A percentile compares a stretch with the other conserved stretches of the same genome.
These are phyloP conservation scores for Melanaphis sacchari DNA, from an alignment of 1,140 invertebrate genomes.

Conservation along the genomic window DNA sequence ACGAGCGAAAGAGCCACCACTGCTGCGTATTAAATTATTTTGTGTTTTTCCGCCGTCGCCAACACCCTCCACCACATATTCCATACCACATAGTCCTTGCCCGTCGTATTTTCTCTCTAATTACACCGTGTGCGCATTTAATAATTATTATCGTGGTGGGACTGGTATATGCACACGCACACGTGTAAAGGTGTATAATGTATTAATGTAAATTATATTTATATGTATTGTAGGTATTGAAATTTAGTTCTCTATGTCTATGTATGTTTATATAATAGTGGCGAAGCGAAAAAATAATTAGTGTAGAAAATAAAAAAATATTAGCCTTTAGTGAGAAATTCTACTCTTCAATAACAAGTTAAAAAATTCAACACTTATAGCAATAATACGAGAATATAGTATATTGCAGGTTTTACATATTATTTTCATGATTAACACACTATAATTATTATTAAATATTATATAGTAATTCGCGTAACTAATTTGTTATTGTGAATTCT, in stretches of 20 bases:
- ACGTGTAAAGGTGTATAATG: not conserved
- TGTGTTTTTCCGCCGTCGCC: slow-evolving; percentile 36
- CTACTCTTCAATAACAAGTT: no score
- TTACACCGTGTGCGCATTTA: slow-evolving; percentile 31
- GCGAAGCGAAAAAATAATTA: not conserved
- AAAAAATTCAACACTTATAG: no score
- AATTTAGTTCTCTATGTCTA: not conserved
- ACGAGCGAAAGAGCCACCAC: not conserved
- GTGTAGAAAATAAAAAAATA: no score
- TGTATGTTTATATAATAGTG: not conserved
- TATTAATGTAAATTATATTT: not conserved
- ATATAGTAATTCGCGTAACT: no score
- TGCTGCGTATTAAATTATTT: slow-evolving; percentile 52
- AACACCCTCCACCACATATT: not conserved
- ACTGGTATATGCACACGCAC: not conserved
- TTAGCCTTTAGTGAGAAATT: no score
- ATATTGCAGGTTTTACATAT: no score
- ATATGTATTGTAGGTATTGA: not conserved
- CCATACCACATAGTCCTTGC: not conserved
- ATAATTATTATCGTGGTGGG: not conserved
- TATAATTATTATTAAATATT: no score
- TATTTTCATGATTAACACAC: no score
- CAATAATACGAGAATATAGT: no score
- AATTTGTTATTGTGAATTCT: no score
- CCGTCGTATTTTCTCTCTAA: slow-evolving; percentile 45